These are phyloP conservation scores for Didymodactylos carnosus DNA, from an alignment of 2,888 invertebrate species.

Conservation along the genomic window DNA sequence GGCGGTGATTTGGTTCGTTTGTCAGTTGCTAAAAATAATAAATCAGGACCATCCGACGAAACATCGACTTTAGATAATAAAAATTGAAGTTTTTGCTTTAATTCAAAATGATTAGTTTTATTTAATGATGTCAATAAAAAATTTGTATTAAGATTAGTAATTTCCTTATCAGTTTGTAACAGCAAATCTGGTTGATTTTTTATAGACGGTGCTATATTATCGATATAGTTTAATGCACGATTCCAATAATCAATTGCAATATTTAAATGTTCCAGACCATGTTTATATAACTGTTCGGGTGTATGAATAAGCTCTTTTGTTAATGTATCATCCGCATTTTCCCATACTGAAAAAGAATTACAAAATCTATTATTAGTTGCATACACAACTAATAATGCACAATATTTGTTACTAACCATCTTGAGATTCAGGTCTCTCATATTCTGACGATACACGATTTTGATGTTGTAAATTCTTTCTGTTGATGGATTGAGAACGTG, in stretches of 20 bases:
- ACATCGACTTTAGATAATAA: not conserved
- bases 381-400: not conserved
- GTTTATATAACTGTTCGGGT: not conserved
- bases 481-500: too few relatives aligned
- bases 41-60: not conserved
- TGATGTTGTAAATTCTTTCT: not conserved
- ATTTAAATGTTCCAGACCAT: not conserved
- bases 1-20: too few relatives aligned
- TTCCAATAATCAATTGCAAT: not conserved
- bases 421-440: not conserved
- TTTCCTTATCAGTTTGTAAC: too few relatives aligned
- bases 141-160: not conserved
- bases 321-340: not conserved
- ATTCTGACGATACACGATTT: too few relatives aligned
- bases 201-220: not conserved
- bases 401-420: not conserved
- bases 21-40: too few relatives aligned
- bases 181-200: not conserved
- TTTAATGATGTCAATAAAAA: too few relatives aligned
- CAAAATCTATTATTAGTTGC: too few relatives aligned
- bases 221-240: not conserved
- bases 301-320: not conserved
- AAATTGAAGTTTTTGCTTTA: not conserved
- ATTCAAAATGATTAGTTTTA: not conserved
- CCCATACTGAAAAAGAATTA: not conserved